Evolutionary conservation across 2,888 invertebrate genomes (phyloP).

Genomic region (Orgyia antiqua): DNA sequence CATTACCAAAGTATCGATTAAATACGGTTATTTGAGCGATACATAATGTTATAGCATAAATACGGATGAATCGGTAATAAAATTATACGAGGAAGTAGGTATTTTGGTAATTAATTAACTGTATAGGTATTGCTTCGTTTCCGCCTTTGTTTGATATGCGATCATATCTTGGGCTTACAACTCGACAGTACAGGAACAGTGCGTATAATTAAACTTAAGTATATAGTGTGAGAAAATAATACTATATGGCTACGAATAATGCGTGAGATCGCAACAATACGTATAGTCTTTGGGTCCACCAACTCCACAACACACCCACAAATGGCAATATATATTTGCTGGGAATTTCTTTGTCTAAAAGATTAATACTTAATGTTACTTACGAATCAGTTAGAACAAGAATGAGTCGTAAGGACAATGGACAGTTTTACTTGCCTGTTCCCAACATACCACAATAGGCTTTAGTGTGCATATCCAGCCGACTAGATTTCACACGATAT

Average conservation of each 20-base stretch:
- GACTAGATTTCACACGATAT: conserved; percentile 47
- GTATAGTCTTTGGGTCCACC: too few species aligned
- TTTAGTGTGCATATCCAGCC: conserved; percentile 29
- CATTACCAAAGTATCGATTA: conserved; percentile 7
- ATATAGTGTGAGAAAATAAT: conserved; percentile 60
- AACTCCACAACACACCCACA: too few species aligned
- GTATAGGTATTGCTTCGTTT: conserved; percentile 24
- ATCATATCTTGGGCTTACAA: conserved; percentile 31
- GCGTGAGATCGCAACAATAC: too few species aligned
- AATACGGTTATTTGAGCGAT: conserved; percentile 3
- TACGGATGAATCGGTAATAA: conserved; percentile 11
- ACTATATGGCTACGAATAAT: conserved; percentile 44
- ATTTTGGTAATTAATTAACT: conserved; percentile 21
- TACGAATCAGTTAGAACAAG: conserved; percentile 63
- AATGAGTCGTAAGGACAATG: conserved; percentile 57
- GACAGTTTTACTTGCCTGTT: conserved; percentile 49
- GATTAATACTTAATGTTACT: conserved; percentile 52
- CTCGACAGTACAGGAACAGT: conserved; percentile 34
- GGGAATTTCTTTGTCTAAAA: conserved; percentile 57
- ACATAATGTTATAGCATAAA: conserved; percentile 13
- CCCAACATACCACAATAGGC: conserved; percentile 46
- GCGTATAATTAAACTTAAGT: conserved; percentile 55
- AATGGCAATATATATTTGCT: conserved; percentile 46
- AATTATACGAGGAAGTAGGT: conserved; percentile 23
- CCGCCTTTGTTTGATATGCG: conserved; percentile 35